phyloP scores from a whole-genome alignment of 2,888 invertebrate genomes.

The Zonitis immaculata region DNA sequence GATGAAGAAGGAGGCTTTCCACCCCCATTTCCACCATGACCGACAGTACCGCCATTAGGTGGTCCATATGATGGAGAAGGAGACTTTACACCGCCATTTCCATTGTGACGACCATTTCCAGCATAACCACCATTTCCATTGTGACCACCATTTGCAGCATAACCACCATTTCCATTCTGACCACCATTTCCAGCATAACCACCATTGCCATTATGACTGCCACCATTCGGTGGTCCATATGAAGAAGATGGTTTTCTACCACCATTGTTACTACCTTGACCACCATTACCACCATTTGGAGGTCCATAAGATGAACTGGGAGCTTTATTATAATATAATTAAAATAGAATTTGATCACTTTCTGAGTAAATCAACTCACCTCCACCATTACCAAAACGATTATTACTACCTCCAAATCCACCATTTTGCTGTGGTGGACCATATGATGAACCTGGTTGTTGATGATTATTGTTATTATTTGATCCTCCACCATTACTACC shows the following conservation, averaged over 20 bases:
- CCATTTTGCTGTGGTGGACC: slow-evolving; percentile 19
- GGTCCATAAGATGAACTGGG: slow-evolving; percentile 21
- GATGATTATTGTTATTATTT: too few relatives aligned
- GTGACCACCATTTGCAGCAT: slow-evolving; percentile 4
- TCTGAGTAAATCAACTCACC: too few relatives aligned
- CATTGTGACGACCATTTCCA: slow-evolving; percentile 23
- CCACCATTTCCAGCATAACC: too few relatives aligned
- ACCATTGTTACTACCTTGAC: not conserved
- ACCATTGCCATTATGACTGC: not conserved
- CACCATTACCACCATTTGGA: slow-evolving; percentile 7
- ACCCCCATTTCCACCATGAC: too few relatives aligned
- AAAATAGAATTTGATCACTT: too few relatives aligned
- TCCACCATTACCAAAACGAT: slow-evolving; percentile 2
- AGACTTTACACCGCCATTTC: too few relatives aligned
- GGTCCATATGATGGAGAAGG: too few relatives aligned
- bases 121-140: not conserved
- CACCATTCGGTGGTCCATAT: too few relatives aligned
- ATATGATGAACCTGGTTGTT: slow-evolving; percentile 35
- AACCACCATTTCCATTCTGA: too few relatives aligned
- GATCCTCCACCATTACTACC: slow-evolving; percentile 27
- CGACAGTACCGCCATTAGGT: too few relatives aligned
- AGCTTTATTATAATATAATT: not conserved
- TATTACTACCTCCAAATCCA: slow-evolving; percentile 10
- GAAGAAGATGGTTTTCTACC: too few relatives aligned
- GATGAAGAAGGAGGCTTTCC: too few relatives aligned